Percentiles rank a stretch among this genome's conserved stretches.
Conservation (phyloP, 2,113 vertebrate species). For the Coregonus clupeaformis region DNA sequence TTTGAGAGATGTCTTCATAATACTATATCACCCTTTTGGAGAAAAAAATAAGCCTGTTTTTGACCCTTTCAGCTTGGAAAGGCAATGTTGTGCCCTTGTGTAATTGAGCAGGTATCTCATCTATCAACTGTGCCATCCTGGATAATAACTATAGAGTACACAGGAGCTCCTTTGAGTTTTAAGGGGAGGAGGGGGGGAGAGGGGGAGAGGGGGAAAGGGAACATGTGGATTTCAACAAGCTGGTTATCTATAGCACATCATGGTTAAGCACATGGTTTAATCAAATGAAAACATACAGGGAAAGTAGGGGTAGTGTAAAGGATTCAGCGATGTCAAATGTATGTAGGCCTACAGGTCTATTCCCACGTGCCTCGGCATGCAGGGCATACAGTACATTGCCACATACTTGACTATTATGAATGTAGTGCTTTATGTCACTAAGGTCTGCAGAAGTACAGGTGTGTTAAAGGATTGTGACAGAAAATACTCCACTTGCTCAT, state of each 20-base stretch:
- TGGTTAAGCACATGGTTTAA: slow-evolving; percentile 10
- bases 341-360: too few species aligned
- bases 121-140: slow-evolving; percentile 79
- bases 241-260: slow-evolving; percentile 6
- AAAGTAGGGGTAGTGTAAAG: neutral
- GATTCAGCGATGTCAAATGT: neutral
- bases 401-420: neutral
- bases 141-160: slow-evolving; percentile 83
- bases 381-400: neutral
- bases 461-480: neutral
- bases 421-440: neutral
- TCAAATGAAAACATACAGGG: slow-evolving; percentile 7
- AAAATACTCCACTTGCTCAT: neutral
- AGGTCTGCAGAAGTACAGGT: neutral
- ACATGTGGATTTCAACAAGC: neutral
- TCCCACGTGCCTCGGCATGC: too few species aligned
- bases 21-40: slow-evolving; percentile 63
- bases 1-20: too few species aligned
- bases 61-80: slow-evolving; percentile 79
- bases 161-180: slow-evolving; percentile 74
- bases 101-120: slow-evolving; percentile 83
- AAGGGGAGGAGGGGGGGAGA: slow-evolving; percentile 44
- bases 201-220: slow-evolving; percentile 13
- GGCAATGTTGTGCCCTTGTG: slow-evolving; percentile 83
- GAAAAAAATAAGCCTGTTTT: slow-evolving; percentile 68